Evolutionary conservation across 1,140 invertebrate species (phyloP).

Genomic region (Bombus waltoni): DNA sequence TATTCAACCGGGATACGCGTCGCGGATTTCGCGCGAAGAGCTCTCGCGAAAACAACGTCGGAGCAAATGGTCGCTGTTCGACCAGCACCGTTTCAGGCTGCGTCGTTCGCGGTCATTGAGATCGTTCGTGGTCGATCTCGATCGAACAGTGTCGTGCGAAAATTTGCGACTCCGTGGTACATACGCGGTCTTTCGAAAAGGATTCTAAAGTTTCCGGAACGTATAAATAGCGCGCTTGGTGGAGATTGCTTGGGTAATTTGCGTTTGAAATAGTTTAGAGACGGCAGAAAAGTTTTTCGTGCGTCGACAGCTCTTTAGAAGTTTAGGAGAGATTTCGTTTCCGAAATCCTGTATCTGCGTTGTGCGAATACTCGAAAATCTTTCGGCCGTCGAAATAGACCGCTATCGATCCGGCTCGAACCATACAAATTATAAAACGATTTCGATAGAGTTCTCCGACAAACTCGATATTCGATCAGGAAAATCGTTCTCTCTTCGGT

Average conservation of each 20-base stretch:
- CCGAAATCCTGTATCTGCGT: background rate
- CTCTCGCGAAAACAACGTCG: conserved; percentile 23
- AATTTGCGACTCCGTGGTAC: too few relatives aligned
- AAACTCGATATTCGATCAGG: background rate
- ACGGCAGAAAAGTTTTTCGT: too few relatives aligned
- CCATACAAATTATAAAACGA: background rate
- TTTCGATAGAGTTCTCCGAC: background rate
- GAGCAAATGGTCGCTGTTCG: conserved; percentile 1
- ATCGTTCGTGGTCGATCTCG: background rate
- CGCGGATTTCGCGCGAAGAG: conserved; percentile 29
- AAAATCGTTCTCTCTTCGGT: background rate
- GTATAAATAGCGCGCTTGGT: too few relatives aligned
- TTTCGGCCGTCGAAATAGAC: conserved; percentile 9
- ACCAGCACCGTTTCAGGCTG: background rate
- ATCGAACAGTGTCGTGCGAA: too few relatives aligned
- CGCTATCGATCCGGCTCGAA: background rate
- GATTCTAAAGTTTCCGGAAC: background rate
- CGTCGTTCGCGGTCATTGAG: background rate
- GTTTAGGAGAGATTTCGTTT: background rate
- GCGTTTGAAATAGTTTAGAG: background rate
- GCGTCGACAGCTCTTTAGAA: background rate
- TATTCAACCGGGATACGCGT: conserved; percentile 43
- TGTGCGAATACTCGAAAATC: background rate
- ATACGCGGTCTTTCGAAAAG: background rate
- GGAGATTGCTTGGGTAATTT: too few relatives aligned